Evolutionary conservation across 2,113 vertebrate genomes (phyloP), one percentile per base, ranked within the genome.

Genomic region (Ammodramus savannarum): DNA sequence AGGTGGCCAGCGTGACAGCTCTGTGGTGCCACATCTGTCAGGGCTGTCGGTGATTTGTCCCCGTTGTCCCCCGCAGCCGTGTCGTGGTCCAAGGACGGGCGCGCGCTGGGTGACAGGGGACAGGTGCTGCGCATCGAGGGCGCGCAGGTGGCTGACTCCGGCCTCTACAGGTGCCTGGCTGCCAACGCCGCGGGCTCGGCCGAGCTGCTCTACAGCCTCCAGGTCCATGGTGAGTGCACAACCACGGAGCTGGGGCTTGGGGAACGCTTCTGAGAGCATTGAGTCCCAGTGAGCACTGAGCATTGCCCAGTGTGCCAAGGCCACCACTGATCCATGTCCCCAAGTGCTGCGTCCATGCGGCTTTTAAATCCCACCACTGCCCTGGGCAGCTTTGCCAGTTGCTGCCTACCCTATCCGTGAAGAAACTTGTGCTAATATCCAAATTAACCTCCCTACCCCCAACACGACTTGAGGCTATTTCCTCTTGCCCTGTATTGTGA

Each of bases 81-180:
- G 59, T 98, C 98, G 0, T 99, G 99, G 99, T 99, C 98, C 97
- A 99, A 99, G 98, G 98, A 88, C 3, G 86, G 85, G 49, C 75
- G 4, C 0, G 17, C 3, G 4, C 66, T 87, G 66, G 41, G 1
- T 0, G 44, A 1, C 59, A 97, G 98, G 54, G 98, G 99, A 26
- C 98, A 98, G 84, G 88, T 98, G 76, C 87, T 99, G 80, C 98
- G 97, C 91, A 98, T 99, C 2, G 98, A 98, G 73, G 98, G 93
- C 2, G 98, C 98, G 12, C 99, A 99, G 87, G 97, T 99, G 63
- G 97, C 98, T 0, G 99, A 99, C 59, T 95, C 98, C 1, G 99
- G 99, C 19, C 31, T 98, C 14, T 99, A 99, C 95, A 98, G 98
- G 84, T 99, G 99, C 82, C 96, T 98, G 25, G 99, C 99, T 7